Base-by-base conservation (phyloP, 30 jellyfish, hydroid and myxozoan genomes). In the Sanderia malayensis region DNA sequence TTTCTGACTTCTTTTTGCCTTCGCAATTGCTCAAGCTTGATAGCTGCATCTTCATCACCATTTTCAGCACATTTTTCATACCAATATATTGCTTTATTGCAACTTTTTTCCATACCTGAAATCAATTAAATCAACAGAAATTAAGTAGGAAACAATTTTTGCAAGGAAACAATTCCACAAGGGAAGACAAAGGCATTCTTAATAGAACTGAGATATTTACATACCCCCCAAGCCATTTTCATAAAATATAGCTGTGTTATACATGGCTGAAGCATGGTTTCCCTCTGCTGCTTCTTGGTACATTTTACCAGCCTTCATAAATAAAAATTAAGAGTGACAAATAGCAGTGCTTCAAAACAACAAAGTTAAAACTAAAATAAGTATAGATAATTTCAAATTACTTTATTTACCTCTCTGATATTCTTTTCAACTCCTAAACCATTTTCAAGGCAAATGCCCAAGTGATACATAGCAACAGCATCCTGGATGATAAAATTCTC, bases 381-480 rank as follows among this genome's bases (percentile, higher is more conserved):
- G n/a, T n/a, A n/a, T n/a, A n/a, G n/a, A n/a, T n/a, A n/a, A n/a
- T n/a, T n/a, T n/a, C n/a, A n/a, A n/a, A n/a, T n/a, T n/a, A n/a
- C n/a, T n/a, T n/a, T n/a, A n/a, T 18, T 1, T 24, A 80, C 93
- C 80, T 60, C 69, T 4, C 25, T 28, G 11, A 68, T 26, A 34
- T 80, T 79, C 25, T 80, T 69, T 25, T 31, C n/a, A n/a, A 80
- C 79, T 26, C 93, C 93, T 78, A 78, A 46, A 0, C 93, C 93
- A 58, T 68, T 70, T 31, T 80, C 93, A 7, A 57, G 80, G 58
- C 93, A 80, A 25, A 80, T 64, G 0, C 76, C 93, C 58, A 30
- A 47, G 31, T 80, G 93, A 58, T 80, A 80, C 73, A 80, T 58
- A 11, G 82, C 93, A 23, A 80, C 80, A 1, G 78, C 32, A 22